Base-by-base conservation (phyloP, 2,888 invertebrate species). In the Eupithecia vulgata region DNA sequence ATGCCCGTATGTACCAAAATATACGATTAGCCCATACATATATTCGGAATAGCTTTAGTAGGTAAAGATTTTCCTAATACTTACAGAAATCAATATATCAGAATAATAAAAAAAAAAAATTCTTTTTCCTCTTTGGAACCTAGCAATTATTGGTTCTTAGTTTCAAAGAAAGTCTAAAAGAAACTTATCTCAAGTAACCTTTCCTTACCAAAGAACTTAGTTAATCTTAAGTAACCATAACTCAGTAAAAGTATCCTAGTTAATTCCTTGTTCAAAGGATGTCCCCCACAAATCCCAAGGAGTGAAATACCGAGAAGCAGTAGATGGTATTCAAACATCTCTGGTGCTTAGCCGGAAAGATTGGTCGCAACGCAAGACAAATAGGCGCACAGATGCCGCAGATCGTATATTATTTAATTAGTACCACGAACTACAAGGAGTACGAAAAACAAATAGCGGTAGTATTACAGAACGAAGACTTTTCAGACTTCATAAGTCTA, bases 321-420 rank as follows among this genome's bases (percentile, higher is more conserved):
- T 68, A 5, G 64, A 64, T 12, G 62, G 61, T 75, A 48, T 75
- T 72, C 72, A 66, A 73, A 70, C 70, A 73, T 75, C 65, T 35
- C 64, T 35, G 45, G 75, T 70, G 61, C 65, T 70, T 70, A 70
- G 68, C 70, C 45, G 72, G 70, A 75, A 73, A 72, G 68, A 69
- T 69, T 52, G 69, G 34, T 40, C 48, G 61, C 72, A 72, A 45
- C 48, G 61, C 72, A 72, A 75, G 75, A 75, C 52, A 40, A 66
- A 75, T 75, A 70, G 70, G 66, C 72, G 65, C 65, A 67, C 75
- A 75, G 70, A 75, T 72, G 59, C 70, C 72, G 64, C 59, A 72
- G 75, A 73, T 73, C 65, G 45, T 40, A 42, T 65, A 40, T 40
- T 57, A 30, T 30, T 30, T 30, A 70, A 75, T 75, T 73, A 70